phyloP scores from a whole-genome alignment of 2,113 vertebrate species.

The Hylia prasina region DNA sequence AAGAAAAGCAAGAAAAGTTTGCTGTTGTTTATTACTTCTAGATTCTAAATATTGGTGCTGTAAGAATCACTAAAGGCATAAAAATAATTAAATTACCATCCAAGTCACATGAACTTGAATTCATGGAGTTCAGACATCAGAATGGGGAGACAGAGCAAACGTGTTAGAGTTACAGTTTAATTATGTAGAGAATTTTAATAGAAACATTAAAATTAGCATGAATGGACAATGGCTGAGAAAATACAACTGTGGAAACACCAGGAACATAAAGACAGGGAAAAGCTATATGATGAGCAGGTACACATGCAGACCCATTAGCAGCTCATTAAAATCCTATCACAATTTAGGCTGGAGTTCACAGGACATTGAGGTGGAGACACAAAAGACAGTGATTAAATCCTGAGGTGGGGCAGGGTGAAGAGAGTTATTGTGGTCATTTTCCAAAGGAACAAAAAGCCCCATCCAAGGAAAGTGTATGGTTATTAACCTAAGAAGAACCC shows the following conservation, averaged over 20 bases:
- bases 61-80: not conserved
- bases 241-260: not conserved
- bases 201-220: not conserved
- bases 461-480: not conserved
- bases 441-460: not conserved
- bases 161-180: not conserved
- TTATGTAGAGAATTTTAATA: not conserved
- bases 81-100: not conserved
- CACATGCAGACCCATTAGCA: not conserved
- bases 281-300: not conserved
- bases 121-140: not conserved
- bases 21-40: not conserved
- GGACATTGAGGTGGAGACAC: no score
- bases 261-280: not conserved
- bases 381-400: not conserved
- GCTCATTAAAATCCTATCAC: not conserved
- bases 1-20: not conserved
- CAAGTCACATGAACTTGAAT: not conserved
- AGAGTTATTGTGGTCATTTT: not conserved
- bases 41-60: not conserved
- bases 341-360: not conserved
- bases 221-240: not conserved
- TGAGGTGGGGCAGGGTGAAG: not conserved
- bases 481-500: not conserved
- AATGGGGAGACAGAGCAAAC: not conserved